A percentile compares a stretch with the other conserved stretches of the same genome.
Conservation (phyloP, 2,113 vertebrate species). For the Scytalopus superciliaris region DNA sequence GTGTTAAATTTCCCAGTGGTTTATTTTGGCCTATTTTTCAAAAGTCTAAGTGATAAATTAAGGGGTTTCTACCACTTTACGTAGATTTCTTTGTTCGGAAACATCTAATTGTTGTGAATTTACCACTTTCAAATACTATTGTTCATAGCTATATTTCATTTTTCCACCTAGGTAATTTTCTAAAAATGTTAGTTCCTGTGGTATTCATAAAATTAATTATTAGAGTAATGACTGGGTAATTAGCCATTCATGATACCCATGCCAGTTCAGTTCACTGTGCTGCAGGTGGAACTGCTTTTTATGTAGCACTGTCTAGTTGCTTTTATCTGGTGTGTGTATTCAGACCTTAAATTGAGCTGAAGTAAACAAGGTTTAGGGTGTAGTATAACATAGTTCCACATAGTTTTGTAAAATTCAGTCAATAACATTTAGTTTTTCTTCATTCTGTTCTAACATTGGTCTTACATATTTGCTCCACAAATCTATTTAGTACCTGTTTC, state of each 20-base stretch:
- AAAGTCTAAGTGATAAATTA: neutral
- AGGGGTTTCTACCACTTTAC: neutral
- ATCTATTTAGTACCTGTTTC: neutral
- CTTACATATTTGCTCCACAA: neutral
- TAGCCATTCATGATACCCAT: neutral
- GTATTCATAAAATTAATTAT: neutral
- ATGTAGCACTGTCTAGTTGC: neutral
- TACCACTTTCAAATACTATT: neutral
- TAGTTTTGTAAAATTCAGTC: neutral
- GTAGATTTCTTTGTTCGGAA: neutral
- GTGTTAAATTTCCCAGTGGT: neutral
- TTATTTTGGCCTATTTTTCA: neutral
- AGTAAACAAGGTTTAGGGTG: neutral
- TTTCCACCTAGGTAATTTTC: neutral
- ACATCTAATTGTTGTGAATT: neutral
- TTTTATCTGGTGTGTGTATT: neutral
- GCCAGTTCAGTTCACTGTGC: neutral
- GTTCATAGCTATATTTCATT: neutral
- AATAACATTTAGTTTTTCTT: neutral
- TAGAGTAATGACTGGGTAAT: neutral
- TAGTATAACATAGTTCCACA: accelerated
- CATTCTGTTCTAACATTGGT: neutral
- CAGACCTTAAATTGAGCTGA: neutral
- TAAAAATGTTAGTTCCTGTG: neutral
- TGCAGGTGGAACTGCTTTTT: neutral